phyloP scores from a whole-genome alignment of 2,113 vertebrate species.

The Ailurus styani region DNA sequence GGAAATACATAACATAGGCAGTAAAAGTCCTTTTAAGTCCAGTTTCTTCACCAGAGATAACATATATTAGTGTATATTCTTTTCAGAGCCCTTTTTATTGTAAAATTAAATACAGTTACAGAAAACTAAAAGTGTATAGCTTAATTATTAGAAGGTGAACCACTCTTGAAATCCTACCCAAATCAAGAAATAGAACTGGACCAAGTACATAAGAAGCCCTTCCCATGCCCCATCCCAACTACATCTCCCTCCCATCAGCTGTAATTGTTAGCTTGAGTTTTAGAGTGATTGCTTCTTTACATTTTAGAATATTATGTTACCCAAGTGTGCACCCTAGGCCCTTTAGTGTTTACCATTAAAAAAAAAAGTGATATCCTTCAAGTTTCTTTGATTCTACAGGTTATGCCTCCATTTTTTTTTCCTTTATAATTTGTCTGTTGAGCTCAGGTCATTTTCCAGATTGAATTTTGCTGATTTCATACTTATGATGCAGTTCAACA shows the following conservation, averaged over 20 bases:
- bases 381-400: not conserved
- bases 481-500: not conserved
- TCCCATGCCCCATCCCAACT: not conserved
- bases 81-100: not conserved
- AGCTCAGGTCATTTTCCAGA: not conserved
- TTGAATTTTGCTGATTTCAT: slow-evolving; percentile 13
- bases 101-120: not conserved
- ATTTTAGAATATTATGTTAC: not conserved
- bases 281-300: not conserved
- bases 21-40: not conserved
- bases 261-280: not conserved
- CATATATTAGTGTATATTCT: not conserved
- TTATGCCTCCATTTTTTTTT: not conserved
- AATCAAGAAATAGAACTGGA: not conserved
- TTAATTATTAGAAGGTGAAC: not conserved
- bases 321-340: not conserved
- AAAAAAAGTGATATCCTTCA: not conserved
- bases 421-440: slow-evolving; percentile 20
- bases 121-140: not conserved
- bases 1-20: not conserved
- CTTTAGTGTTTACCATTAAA: not conserved
- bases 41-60: not conserved
- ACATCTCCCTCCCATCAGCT: not conserved
- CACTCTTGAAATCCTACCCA: not conserved
- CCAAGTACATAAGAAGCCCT: not conserved